phyloP scores from a whole-genome alignment of 2,888 invertebrate species.

The Drosophila rubida region DNA sequence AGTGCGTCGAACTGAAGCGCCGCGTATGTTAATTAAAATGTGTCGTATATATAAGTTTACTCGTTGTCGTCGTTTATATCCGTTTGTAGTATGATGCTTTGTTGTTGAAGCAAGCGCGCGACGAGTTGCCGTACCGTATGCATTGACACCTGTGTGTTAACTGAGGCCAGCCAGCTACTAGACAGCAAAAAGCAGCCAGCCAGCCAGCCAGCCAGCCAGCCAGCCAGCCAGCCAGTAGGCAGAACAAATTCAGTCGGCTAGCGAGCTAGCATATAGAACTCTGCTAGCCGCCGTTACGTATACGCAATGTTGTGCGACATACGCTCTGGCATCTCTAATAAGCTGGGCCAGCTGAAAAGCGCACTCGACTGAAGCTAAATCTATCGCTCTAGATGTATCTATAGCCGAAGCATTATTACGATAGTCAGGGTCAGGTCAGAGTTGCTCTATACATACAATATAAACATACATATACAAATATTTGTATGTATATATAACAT shows the following conservation, averaged over 20 bases:
- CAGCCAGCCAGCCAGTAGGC: neutral
- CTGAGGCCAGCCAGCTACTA: slow-evolving; percentile 46
- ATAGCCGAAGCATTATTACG: neutral
- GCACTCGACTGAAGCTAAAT: neutral
- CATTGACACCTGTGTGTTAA: slow-evolving; percentile 73
- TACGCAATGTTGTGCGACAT: slow-evolving; percentile 31
- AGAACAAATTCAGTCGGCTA: slow-evolving; percentile 1
- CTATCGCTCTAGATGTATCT: neutral
- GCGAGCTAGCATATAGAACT: slow-evolving; percentile 38
- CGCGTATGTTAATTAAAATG: slow-evolving; percentile 70
- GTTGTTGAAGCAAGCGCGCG: slow-evolving; percentile 3
- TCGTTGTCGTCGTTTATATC: slow-evolving; percentile 3
- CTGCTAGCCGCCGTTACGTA: slow-evolving; percentile 34
- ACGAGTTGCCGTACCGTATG: slow-evolving; percentile 48
- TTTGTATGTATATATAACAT: neutral
- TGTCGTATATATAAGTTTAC: slow-evolving; percentile 20
- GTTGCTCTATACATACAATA: slow-evolving; percentile 4
- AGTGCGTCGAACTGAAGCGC: slow-evolving; percentile 43
- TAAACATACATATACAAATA: neutral
- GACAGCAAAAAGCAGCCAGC: neutral
- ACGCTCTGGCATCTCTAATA: slow-evolving; percentile 22
- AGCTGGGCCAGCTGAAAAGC: slow-evolving; percentile 12
- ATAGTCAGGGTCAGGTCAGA: slow-evolving; percentile 32
- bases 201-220: slow-evolving; percentile 1
- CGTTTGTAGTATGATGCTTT: slow-evolving; percentile 2